Evolutionary conservation across 2,888 invertebrate species (phyloP).

Genomic region (Lepidochitona cinerea): DNA sequence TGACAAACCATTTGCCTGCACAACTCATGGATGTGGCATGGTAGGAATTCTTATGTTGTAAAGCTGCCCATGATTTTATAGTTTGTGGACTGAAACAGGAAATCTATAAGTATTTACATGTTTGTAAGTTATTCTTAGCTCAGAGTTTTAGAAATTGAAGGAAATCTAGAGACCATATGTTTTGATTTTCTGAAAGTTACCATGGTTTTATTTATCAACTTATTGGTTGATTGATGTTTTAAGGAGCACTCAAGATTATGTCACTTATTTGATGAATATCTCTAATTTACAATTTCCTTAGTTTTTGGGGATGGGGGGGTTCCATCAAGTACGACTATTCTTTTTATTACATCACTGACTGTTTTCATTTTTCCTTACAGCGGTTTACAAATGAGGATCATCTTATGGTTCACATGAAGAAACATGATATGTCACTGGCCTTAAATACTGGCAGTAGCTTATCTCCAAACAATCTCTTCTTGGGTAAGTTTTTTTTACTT

Average conservation of each 20-base stretch:
- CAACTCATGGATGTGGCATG: constrained; percentile 81
- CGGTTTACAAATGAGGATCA: constrained; percentile 87
- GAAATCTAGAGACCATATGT: too few relatives aligned
- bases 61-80: neutral
- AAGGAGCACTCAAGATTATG: neutral
- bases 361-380: too few relatives aligned
- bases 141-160: too few relatives aligned
- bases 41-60: constrained; percentile 62
- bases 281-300: neutral
- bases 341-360: too few relatives aligned
- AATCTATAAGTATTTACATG: neutral
- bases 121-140: too few relatives aligned
- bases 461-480: constrained; percentile 71
- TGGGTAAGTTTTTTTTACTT: constrained; percentile 75
- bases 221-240: too few relatives aligned
- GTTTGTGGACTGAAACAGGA: neutral
- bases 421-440: constrained; percentile 88
- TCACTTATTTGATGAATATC: neutral
- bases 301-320: neutral
- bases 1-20: constrained; percentile 79
- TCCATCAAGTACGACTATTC: constrained; percentile 9
- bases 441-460: constrained; percentile 73
- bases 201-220: too few relatives aligned
- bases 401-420: constrained; percentile 83
- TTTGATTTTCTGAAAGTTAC: too few relatives aligned